Base-by-base conservation (phyloP, 2,888 invertebrate genomes). In the Leucoma salicis region DNA sequence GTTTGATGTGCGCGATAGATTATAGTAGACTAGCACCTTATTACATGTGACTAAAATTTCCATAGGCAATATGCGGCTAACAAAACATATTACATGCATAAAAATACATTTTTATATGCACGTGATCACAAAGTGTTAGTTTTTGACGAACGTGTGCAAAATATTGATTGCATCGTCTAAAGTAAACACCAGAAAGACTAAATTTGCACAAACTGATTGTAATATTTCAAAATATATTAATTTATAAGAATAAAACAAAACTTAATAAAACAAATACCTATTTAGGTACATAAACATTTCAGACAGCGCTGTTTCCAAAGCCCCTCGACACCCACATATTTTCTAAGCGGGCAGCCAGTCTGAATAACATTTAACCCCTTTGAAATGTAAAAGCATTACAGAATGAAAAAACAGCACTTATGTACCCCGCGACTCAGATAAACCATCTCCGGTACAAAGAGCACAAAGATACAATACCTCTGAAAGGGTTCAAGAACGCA, bases 401-500 rank as follows among this genome's bases (percentile, higher is more conserved):
- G 84, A 89, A 89, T 89, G 89, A 89, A 89, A 89, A 89, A 89
- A 89, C 89, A 89, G 85, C 86, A 89, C 89, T 89, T 84, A 89
- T 89, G 86, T 88, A 88, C 89, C 86, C 82, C 78, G 83, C 85
- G 85, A 86, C 78, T 81, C 77, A 80, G 89, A 89, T 89, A 89
- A 89, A 88, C 86, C 86, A 89, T 89, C 89, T 87, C 86, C 63
- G 70, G 85, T 86, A 89, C 89, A 89, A 89, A 88, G 89, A 82
- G 82, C 79, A 89, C 89, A 89, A 89, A 87, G 89, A 89, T 89
- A 89, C 89, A 89, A 89, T 89, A 82, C 89, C 86, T 87, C 87
- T 87, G 88, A 89, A 89, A 89, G 89, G 89, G 89, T 89, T 89
- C 89, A 89, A 89, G 87, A 89, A 87, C 89, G 87, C 85, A 88